Base-by-base conservation (phyloP, 2,888 invertebrate species). In the Eupithecia inturbata region DNA sequence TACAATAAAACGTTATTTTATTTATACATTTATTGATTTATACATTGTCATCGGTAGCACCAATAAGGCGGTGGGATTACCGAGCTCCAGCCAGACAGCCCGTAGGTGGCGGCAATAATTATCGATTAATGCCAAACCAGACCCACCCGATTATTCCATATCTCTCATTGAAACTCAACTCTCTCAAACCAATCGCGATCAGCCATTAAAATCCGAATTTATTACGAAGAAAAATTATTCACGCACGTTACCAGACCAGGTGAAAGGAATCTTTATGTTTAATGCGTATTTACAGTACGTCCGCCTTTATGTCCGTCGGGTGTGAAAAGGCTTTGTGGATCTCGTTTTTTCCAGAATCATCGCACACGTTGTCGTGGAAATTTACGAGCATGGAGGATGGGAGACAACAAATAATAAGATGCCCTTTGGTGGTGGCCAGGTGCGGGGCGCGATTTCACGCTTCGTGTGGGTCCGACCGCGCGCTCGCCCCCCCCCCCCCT, bases 361-460 rank as follows among this genome's bases (percentile, higher is more conserved):
- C 92, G 92, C 92, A 93, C 93, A 94, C 94, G 92, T 93, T 92
- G 94, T 91, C 92, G 89, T 88, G 91, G 87, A 93, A 92, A 94
- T 94, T 94, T 94, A 94, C 93, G 94, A 94, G 92, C 94, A 91
- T 92, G 90, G 91, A 92, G 79, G 91, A 92, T 92, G 92, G 91
- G 90, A 92, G 92, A 93, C 93, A 93, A 94, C 93, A 94, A 94
- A 94, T 93, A 93, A 93, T 92, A 91, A 91, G 90, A 85, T 89
- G 87, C 84, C 83, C 84, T 85, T 85, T 76, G 75, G 86, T 76
- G 75, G 86, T 84, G 88, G 88, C 93, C 92, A 92, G 93, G 92
- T 93, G 93, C 80, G 87, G 83, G 82, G 81, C 88, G 89, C 89
- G 91, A 94, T 94, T 94, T 93, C 93, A 94, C 93, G 94, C 94